Conservation (phyloP, 1,140 invertebrate species). For the Drosophila rhopaloa region DNA sequence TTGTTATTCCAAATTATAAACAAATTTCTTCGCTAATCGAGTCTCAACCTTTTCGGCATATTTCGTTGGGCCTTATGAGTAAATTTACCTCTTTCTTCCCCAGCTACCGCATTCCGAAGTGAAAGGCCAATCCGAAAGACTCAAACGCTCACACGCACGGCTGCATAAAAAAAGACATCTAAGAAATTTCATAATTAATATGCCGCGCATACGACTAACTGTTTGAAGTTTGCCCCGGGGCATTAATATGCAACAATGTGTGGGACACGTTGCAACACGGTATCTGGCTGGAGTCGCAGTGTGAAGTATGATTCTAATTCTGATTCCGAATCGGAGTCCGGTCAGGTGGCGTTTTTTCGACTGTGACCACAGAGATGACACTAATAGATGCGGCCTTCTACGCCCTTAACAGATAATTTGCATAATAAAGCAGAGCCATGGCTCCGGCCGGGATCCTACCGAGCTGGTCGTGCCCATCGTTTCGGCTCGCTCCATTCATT, state of each 20-base stretch:
- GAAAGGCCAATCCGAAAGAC: conserved; percentile 63
- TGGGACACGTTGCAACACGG: conserved; percentile 23
- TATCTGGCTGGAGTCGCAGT: conserved; percentile 10
- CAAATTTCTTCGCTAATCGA: conserved; percentile 21
- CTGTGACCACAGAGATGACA: conserved; percentile 49
- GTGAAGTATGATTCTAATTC: conserved; percentile 45
- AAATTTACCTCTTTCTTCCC: conserved; percentile 39
- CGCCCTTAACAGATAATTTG: conserved; percentile 71
- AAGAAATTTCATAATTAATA: conserved; percentile 80
- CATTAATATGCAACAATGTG: conserved; percentile 69
- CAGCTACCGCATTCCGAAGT: conserved; percentile 77
- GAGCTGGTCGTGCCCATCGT: conserved; percentile 36
- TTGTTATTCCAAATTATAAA: conserved; percentile 7
- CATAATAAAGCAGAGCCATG: conserved; percentile 59
- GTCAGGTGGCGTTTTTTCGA: conserved; percentile 41
- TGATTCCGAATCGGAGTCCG: not conserved
- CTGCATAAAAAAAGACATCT: conserved; percentile 4
- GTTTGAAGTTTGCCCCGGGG: conserved; percentile 49
- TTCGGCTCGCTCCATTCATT: conserved; percentile 64
- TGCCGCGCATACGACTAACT: conserved; percentile 72
- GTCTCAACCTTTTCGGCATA: conserved; percentile 23
- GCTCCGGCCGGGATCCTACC: conserved; percentile 1
- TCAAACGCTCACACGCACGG: conserved; percentile 11
- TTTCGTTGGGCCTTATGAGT: conserved; percentile 54
- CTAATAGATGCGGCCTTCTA: conserved; percentile 75